Conservation (phyloP, 2,888 invertebrate species). For the Cynaeus angustus region DNA sequence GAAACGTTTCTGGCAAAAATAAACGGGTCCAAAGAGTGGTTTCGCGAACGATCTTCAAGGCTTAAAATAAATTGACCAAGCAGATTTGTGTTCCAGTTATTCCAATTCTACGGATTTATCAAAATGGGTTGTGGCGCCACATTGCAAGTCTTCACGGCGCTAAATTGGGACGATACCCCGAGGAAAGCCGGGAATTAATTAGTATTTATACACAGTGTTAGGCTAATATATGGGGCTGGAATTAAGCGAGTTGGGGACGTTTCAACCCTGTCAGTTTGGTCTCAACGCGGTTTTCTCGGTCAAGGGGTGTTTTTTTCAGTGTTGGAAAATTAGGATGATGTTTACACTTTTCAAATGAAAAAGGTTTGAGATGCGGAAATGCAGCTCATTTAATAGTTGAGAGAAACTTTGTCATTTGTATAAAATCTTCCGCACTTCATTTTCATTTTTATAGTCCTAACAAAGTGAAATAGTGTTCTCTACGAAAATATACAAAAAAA, state of each 20-base stretch:
- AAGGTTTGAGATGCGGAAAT: too few relatives aligned
- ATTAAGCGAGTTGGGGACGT: constrained; percentile 20
- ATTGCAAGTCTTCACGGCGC: constrained; percentile 15
- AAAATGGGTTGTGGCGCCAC: constrained; percentile 37
- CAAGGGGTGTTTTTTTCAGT: too few relatives aligned
- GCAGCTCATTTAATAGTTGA: too few relatives aligned
- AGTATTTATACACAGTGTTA: constrained; percentile 38
- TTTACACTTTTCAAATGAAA: too few relatives aligned
- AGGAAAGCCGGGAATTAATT: constrained; percentile 41
- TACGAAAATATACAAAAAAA: too few relatives aligned
- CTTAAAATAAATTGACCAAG: constrained; percentile 29
- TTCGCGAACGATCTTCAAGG: constrained; percentile 10
- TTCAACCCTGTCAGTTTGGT: too few relatives aligned
- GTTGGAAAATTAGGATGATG: too few relatives aligned
- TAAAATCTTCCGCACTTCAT: too few relatives aligned
- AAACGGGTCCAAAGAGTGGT: constrained; percentile 5
- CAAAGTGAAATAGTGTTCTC: too few relatives aligned
- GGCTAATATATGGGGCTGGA: constrained; percentile 36
- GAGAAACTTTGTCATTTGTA: too few relatives aligned
- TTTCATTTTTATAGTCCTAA: too few relatives aligned
- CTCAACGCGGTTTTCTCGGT: too few relatives aligned
- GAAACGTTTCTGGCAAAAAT: constrained; percentile 11
- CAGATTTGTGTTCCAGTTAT: constrained; percentile 33
- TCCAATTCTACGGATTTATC: constrained; percentile 34
- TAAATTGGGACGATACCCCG: constrained; percentile 20